Percentiles rank a stretch among this genome's conserved stretches.
Evolutionary conservation across 2,888 invertebrate genomes (phyloP).

Genomic region (Campoplex capitator): DNA sequence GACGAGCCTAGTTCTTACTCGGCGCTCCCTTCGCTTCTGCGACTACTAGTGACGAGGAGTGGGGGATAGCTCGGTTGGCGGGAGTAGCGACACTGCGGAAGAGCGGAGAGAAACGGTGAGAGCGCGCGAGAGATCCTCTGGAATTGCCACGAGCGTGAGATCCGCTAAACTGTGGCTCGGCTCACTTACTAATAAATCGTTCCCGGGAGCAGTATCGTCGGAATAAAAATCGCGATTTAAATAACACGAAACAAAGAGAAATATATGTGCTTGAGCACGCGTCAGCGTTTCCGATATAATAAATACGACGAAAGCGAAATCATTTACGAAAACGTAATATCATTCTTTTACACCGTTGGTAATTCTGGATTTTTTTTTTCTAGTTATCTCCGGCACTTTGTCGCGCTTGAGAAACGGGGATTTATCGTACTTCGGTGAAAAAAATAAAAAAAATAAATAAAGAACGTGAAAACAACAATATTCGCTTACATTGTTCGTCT

Average conservation of each 20-base stretch:
- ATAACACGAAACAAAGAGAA: neutral
- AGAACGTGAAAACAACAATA: constrained; percentile 3
- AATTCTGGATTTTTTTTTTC: neutral
- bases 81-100: constrained; percentile 3
- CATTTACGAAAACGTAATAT: neutral
- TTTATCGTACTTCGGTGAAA: neutral
- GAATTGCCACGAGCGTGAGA: constrained; percentile 54
- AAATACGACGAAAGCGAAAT: neutral
- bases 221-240: neutral
- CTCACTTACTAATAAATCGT: constrained; percentile 66
- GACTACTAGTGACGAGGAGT: neutral
- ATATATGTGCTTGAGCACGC: neutral
- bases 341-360: neutral
- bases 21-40: neutral
- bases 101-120: constrained; percentile 6
- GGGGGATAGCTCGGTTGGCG: constrained; percentile 12
- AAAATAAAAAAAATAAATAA: neutral
- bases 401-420: neutral
- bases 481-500: constrained; percentile 9
- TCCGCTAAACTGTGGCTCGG: constrained; percentile 24
- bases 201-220: constrained; percentile 52
- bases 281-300: neutral
- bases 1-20: neutral
- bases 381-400: neutral
- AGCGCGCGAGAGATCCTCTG: constrained; percentile 37